Evolutionary conservation across 2,888 invertebrate species (phyloP), one percentile per base, ranked within the genome.

Genomic region (Catocala sponsa): DNA sequence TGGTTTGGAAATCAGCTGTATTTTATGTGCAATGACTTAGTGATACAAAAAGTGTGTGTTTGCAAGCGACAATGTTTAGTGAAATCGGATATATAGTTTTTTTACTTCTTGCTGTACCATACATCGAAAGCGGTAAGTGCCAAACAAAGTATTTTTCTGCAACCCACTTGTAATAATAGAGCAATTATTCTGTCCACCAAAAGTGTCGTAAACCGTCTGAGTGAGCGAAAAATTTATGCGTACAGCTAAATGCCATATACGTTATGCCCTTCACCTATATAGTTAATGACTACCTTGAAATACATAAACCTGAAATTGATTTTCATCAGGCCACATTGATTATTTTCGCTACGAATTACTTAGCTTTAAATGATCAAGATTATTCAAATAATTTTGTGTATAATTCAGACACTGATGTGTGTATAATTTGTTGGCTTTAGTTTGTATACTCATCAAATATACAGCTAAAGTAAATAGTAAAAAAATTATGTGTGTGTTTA

Each of bases 121-220:
- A 96, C 90, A 96, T 96, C 87, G 96, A 96, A 92, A 96, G 96
- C 92, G 96, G 96, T 96, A 86, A 96, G 96, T 95, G 25, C 52
- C 41, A 62, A 68, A 56, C 49, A 63, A 62, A 52, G 59, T 59
- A 65, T 64, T 69, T 67, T 70, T 62, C 56, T 63, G 49, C 65
- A 68, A 71, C 59, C 60, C 65, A 76, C 61, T 64, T 74, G 65
- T 61, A 71, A 61, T 58, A 65, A 64, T 54, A 76, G 63, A 75
- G 68, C 59, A 65, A 65, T 74, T 76, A 66, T 55, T 67, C 74
- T 69, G 70, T 68, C 74, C 72, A 75, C 67, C 56, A 52, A 67
- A 65, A 73, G 59, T 77, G 64, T 72, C 60, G 57, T 62, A 58
- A 74, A 65, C 49, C 51, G 41, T 58, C 54, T 56, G 43, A 61